Evolutionary conservation across 2,888 invertebrate genomes (phyloP).

Genomic region (Heliconius charithonia): DNA sequence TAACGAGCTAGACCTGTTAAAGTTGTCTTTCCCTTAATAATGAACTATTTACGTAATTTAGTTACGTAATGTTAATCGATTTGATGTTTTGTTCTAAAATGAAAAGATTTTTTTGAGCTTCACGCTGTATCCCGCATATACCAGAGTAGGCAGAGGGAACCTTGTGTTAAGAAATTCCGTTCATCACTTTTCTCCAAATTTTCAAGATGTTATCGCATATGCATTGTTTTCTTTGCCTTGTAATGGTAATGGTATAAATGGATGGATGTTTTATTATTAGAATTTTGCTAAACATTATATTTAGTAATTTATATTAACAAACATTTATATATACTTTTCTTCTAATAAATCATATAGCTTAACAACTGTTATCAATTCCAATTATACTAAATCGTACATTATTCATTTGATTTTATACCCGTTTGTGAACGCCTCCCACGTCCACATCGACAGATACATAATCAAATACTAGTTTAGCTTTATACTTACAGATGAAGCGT

Average conservation of each 20-base stretch:
- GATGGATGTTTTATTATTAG: too few species aligned
- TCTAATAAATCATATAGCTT: neutral
- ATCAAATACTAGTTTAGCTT: neutral
- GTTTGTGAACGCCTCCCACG: neutral
- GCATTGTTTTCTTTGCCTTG: too few species aligned
- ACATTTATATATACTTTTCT: neutral
- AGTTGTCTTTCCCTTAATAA: neutral
- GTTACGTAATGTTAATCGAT: neutral
- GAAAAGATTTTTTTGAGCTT: too few species aligned
- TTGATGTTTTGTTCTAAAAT: neutral
- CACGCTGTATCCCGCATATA: too few species aligned
- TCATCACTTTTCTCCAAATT: too few species aligned
- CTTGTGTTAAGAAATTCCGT: too few species aligned
- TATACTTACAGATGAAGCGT: neutral
- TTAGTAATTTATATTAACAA: neutral
- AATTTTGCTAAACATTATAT: neutral
- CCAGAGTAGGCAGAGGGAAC: too few species aligned
- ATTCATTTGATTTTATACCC: neutral
- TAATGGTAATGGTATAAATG: too few species aligned
- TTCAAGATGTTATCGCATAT: too few species aligned
- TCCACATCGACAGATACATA: neutral
- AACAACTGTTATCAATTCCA: neutral
- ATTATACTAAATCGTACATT: neutral
- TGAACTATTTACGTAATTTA: neutral
- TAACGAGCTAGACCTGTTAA: conserved; percentile 21